Conservation (phyloP, 2,888 invertebrate species). For the Erynnis tages region DNA sequence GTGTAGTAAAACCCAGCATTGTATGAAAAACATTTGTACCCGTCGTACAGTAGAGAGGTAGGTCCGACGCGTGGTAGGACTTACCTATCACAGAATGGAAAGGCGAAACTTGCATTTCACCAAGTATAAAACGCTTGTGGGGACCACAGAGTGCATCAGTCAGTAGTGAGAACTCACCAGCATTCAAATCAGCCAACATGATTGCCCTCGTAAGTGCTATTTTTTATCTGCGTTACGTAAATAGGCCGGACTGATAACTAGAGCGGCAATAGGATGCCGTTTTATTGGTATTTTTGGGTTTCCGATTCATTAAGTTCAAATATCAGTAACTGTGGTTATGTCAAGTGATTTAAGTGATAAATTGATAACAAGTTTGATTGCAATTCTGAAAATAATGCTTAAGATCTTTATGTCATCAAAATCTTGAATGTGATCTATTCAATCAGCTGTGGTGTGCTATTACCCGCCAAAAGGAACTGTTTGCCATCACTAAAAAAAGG, state of each 20-base stretch:
- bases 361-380: too few species aligned
- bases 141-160: constrained; percentile 64
- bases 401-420: too few species aligned
- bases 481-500: too few species aligned
- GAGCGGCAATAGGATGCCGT: constrained; percentile 4
- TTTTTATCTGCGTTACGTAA: constrained; percentile 28
- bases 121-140: constrained; percentile 72
- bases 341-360: too few species aligned
- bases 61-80: constrained; percentile 38
- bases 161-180: constrained; percentile 59
- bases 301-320: not conserved
- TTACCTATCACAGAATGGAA: constrained; percentile 75
- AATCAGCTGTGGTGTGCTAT: too few species aligned
- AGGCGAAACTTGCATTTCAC: constrained; percentile 72
- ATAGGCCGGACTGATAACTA: constrained; percentile 4
- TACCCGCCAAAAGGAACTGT: too few species aligned
- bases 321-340: too few species aligned
- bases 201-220: constrained; percentile 73
- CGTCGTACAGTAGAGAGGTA: not conserved
- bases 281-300: not conserved
- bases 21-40: too few species aligned
- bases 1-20: constrained; percentile 42
- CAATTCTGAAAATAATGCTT: too few species aligned
- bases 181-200: constrained; percentile 71
- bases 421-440: too few species aligned